phyloP scores from a whole-genome alignment of 2,113 vertebrate species.

The Ascaphus truei region DNA sequence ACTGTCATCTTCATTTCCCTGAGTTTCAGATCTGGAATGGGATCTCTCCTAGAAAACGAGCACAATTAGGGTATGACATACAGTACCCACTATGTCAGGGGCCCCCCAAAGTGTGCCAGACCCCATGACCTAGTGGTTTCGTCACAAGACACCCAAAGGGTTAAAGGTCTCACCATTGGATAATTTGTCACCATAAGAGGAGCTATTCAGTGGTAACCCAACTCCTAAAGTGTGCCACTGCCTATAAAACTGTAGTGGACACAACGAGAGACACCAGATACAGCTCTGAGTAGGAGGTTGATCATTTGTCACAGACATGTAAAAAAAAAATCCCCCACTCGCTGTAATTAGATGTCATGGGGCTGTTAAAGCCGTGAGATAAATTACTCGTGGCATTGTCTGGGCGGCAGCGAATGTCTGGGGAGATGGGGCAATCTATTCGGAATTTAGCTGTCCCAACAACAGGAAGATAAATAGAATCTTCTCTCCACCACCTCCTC shows the following conservation, averaged over 20 bases:
- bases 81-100: too few relatives aligned
- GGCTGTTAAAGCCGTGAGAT: neutral
- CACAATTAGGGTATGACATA: too few relatives aligned
- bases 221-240: neutral
- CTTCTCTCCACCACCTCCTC: neutral
- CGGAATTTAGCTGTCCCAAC: slow-evolving; percentile 5
- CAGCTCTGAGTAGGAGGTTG: neutral
- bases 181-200: too few relatives aligned
- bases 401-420: slow-evolving; percentile 6
- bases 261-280: neutral
- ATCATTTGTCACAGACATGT: neutral
- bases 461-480: slow-evolving; percentile 21
- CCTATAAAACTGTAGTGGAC: neutral
- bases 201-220: neutral
- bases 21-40: too few relatives aligned
- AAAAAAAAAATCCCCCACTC: neutral
- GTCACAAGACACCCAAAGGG: too few relatives aligned
- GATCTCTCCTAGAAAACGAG: too few relatives aligned
- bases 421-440: slow-evolving; percentile 22
- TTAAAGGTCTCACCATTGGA: too few relatives aligned
- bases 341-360: neutral
- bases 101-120: too few relatives aligned
- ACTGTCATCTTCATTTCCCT: too few relatives aligned
- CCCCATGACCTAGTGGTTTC: too few relatives aligned
- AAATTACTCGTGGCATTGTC: slow-evolving; percentile 22